phyloP scores from a whole-genome alignment of 2,888 invertebrate genomes.

The Eucriotettix oculatus region DNA sequence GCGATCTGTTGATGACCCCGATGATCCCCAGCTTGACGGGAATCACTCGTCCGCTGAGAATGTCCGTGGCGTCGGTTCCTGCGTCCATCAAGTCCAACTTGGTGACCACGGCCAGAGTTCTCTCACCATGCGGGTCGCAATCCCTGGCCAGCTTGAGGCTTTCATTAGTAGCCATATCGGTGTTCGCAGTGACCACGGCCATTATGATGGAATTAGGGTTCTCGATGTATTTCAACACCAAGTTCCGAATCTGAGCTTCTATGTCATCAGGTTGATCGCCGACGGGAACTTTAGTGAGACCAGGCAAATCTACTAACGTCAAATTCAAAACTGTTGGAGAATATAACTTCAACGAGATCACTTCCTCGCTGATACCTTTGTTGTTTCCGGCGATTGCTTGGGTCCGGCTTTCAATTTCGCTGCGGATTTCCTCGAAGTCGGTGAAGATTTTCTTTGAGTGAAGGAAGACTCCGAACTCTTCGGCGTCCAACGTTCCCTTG shows the following conservation, averaged over 20 bases:
- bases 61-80: conserved; percentile 97
- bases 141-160: conserved; percentile 91
- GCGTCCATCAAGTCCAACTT: conserved; percentile 99
- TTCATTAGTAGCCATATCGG: conserved; percentile 98
- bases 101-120: conserved; percentile 94
- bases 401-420: conserved; percentile 89
- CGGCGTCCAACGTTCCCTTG: conserved; percentile 69
- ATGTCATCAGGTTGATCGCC: conserved; percentile 99
- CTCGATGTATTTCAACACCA: conserved; percentile 76
- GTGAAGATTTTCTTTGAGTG: conserved; percentile 82
- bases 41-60: conserved; percentile 91
- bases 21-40: conserved; percentile 98
- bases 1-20: conserved; percentile 96
- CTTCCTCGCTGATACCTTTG: conserved; percentile 90
- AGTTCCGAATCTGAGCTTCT: conserved; percentile 77
- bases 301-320: conserved; percentile 93
- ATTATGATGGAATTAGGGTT: conserved; percentile 97
- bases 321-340: conserved; percentile 90
- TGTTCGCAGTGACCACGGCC: conserved; percentile 94
- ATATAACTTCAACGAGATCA: conserved; percentile 91
- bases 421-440: conserved; percentile 79
- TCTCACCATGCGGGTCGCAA: conserved; percentile 87
- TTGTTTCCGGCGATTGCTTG: conserved; percentile 86
- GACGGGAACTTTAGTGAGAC: conserved; percentile 95
- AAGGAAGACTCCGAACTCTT: conserved; percentile 93